A percentile compares a stretch with the other conserved stretches of the same genome.
Conservation (phyloP, 2,888 invertebrate species). For the Choristoneura rosaceana region DNA sequence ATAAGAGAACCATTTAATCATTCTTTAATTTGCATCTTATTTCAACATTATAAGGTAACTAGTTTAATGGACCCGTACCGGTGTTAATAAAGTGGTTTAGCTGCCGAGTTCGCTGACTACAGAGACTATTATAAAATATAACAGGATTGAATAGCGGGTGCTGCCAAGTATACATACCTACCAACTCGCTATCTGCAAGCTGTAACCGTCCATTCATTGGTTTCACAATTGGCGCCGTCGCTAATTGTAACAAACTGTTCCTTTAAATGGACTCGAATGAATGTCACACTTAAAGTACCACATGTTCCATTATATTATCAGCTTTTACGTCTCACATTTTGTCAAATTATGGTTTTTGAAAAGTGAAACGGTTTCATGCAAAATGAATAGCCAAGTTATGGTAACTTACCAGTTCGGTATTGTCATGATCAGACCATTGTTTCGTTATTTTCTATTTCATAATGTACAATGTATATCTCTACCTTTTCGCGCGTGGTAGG, state of each 20-base stretch:
- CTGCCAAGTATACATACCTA: not conserved
- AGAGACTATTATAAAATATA: not conserved
- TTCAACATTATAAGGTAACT: not conserved
- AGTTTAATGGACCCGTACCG: not conserved
- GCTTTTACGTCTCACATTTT: conserved; percentile 15
- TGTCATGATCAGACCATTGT: conserved; percentile 5
- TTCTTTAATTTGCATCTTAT: not conserved
- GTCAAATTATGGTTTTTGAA: conserved; percentile 13
- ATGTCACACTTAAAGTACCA: conserved; percentile 60
- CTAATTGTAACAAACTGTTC: conserved; percentile 74
- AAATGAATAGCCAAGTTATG: conserved; percentile 1
- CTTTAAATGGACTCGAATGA: conserved; percentile 61
- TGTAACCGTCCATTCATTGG: conserved; percentile 51
- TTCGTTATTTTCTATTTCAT: conserved; percentile 8
- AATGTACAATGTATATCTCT: not conserved
- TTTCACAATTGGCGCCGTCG: conserved; percentile 64
- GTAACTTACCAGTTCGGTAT: not conserved
- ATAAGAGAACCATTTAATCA: not conserved
- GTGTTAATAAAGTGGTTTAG: not conserved
- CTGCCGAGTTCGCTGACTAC: conserved; percentile 18
- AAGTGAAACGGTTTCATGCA: conserved; percentile 16
- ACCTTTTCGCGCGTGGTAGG: not conserved
- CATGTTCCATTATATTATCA: conserved; percentile 21
- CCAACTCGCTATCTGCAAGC: conserved; percentile 25
- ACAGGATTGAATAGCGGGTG: conserved; percentile 26